Evolutionary conservation across 2,888 invertebrate species (phyloP).

Genomic region (Dolichomitus sp.): DNA sequence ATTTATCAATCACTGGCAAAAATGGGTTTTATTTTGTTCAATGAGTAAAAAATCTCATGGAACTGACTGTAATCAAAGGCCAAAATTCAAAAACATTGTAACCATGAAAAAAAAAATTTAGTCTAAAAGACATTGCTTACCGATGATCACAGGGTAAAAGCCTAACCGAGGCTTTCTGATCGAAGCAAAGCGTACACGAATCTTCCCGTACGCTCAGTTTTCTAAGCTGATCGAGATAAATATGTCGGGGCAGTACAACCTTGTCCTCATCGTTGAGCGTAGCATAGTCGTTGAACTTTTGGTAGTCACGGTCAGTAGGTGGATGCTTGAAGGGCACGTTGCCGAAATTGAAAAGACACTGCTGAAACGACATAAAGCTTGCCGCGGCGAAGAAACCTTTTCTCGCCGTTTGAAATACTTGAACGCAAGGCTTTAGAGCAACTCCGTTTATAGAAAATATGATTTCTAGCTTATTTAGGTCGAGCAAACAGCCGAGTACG

Average conservation of each 20-base stretch:
- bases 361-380: slow-evolving; percentile 98
- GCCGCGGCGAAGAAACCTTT: slow-evolving; percentile 97
- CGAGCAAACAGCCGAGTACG: slow-evolving; percentile 94
- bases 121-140: slow-evolving; percentile 86
- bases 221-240: slow-evolving; percentile 91
- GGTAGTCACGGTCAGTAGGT: slow-evolving; percentile 90
- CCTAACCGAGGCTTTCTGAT: slow-evolving; percentile 91
- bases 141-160: slow-evolving; percentile 94
- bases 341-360: slow-evolving; percentile 97
- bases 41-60: too few species aligned
- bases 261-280: slow-evolving; percentile 92
- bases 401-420: slow-evolving; percentile 93
- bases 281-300: slow-evolving; percentile 93
- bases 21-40: too few species aligned
- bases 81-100: too few species aligned
- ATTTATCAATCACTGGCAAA: too few species aligned
- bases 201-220: slow-evolving; percentile 93
- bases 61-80: too few species aligned
- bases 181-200: slow-evolving; percentile 95
- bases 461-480: slow-evolving; percentile 91
- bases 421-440: slow-evolving; percentile 90
- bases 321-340: slow-evolving; percentile 92
- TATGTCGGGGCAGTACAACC: slow-evolving; percentile 93
- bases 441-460: slow-evolving; percentile 95
- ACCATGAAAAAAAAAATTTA: too few species aligned